Base-by-base conservation (phyloP, 2,888 invertebrate genomes). In the Eulithis prunata region DNA sequence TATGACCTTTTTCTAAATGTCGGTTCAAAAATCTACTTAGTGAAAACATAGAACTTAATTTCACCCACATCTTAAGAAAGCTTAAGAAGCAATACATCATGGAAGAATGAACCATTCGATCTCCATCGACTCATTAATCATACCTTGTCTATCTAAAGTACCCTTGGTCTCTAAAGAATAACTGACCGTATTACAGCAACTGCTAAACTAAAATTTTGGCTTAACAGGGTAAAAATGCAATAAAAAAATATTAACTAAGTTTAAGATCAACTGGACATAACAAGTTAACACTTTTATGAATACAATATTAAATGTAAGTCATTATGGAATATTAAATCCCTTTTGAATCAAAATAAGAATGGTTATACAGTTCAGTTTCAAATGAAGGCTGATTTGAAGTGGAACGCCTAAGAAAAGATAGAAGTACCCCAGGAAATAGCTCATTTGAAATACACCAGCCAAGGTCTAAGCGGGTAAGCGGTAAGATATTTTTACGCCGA, bases 371-470 rank as follows among this genome's bases (percentile, higher is more conserved):
- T 32, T 21, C 28, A 53, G 41, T 51, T 60, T 57, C 10, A 36
- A 38, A 14, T 45, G 56, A 28, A 53, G 52, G 43, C 11, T 36
- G 13, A 52, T 51, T 55, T 53, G 68, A 71, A 72, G 75, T 71
- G 65, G 72, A 68, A 64, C 69, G 12, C 41, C 49, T 82, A 76
- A 83, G 83, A 87, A 83, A 84, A 77, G 74, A 70, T 68, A 73
- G 79, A 79, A 73, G 73, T 73, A 76, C 72, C 77, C 68, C 75
- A 76, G 86, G 88, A 86, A 88, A 85, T 87, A 82, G 85, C 86
- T 87, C 87, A 89, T 90, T 89, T 88, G 79, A 82, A 85, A 89
- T 89, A 87, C 89, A 87, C 81, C 80, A 87, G 83, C 75, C 80
- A 74, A 69, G 72, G 71, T 75, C 75, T 87, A 86, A 88, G 82